Percentiles rank a stretch among this genome's conserved stretches.
Evolutionary conservation across 2,113 vertebrate genomes (phyloP).

Genomic region (Pteruthius melanotis): DNA sequence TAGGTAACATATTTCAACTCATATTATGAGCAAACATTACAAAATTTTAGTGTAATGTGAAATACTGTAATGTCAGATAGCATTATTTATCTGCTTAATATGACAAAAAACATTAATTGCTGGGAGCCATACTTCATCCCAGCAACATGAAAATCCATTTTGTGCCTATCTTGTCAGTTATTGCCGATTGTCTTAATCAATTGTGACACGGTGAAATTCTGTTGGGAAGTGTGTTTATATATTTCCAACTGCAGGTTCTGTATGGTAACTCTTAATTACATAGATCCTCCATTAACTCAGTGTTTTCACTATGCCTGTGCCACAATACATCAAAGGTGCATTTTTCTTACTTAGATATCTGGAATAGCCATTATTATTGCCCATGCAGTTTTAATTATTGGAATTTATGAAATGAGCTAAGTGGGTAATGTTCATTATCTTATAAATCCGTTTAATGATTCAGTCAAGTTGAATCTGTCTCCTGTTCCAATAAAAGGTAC

Average conservation of each 20-base stretch:
- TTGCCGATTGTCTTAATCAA: slow-evolving; percentile 59
- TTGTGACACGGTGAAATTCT: slow-evolving; percentile 50
- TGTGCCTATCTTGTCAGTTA: slow-evolving; percentile 63
- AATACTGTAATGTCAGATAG: slow-evolving; percentile 79
- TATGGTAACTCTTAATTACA: slow-evolving; percentile 42
- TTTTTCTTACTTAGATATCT: slow-evolving; percentile 19
- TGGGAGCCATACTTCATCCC: slow-evolving; percentile 72
- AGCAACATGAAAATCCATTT: slow-evolving; percentile 68
- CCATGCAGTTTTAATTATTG: slow-evolving; percentile 65
- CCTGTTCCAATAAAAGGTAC: slow-evolving; percentile 16
- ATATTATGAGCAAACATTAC: slow-evolving; percentile 72
- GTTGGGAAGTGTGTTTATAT: slow-evolving; percentile 44
- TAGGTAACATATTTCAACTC: slow-evolving; percentile 80
- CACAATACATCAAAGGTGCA: slow-evolving; percentile 28
- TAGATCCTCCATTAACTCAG: slow-evolving; percentile 62
- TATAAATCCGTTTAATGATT: slow-evolving; percentile 35
- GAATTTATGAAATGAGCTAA: slow-evolving; percentile 37
- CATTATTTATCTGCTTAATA: slow-evolving; percentile 73
- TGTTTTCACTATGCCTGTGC: slow-evolving; percentile 37
- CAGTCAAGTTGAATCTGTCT: slow-evolving; percentile 32
- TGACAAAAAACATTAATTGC: slow-evolving; percentile 76
- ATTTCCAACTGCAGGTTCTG: slow-evolving; percentile 55
- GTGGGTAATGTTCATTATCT: slow-evolving; percentile 43
- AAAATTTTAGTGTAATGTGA: slow-evolving; percentile 79
- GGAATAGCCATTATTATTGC: slow-evolving; percentile 46